These are phyloP conservation scores for Pseudorectes ferrugineus DNA, from an alignment of 2,113 vertebrate species.

Conservation along the genomic window DNA sequence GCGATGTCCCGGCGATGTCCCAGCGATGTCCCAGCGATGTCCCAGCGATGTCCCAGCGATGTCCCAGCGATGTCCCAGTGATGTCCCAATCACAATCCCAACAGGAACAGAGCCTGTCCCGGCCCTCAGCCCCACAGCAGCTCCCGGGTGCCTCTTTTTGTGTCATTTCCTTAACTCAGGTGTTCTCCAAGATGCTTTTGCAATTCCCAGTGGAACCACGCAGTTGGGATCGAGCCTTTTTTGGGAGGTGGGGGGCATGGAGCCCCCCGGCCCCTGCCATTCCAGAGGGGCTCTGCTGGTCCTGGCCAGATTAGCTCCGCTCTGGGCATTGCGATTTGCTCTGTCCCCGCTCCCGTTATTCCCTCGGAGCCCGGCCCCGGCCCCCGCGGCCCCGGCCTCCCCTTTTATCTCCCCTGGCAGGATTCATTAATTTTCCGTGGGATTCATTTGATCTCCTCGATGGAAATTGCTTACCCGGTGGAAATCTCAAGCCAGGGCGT, in stretches of 20 bases:
- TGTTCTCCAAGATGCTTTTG: neutral
- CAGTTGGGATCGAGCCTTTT: neutral
- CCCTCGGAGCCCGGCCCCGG: neutral
- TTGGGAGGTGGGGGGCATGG: accelerated
- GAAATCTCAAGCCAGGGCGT: neutral
- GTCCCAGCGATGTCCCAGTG: no score
- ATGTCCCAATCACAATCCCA: neutral
- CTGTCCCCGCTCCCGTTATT: neutral
- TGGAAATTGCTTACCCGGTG: neutral
- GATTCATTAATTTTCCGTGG: neutral
- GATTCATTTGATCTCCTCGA: neutral
- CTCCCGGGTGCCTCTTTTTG: neutral
- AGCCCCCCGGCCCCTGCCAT: neutral
- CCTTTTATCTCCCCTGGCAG: constrained; percentile 26
- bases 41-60: neutral
- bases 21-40: accelerated
- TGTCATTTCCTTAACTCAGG: neutral
- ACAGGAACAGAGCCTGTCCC: accelerated
- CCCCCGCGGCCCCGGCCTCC: neutral
- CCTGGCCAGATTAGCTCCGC: neutral
- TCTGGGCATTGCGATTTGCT: neutral
- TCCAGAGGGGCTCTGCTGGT: neutral
- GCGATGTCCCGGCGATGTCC: neutral
- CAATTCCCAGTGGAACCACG: neutral
- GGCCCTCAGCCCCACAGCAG: accelerated